Conservation (phyloP, 1,140 invertebrate genomes). For the Pseudoatta argentina region DNA sequence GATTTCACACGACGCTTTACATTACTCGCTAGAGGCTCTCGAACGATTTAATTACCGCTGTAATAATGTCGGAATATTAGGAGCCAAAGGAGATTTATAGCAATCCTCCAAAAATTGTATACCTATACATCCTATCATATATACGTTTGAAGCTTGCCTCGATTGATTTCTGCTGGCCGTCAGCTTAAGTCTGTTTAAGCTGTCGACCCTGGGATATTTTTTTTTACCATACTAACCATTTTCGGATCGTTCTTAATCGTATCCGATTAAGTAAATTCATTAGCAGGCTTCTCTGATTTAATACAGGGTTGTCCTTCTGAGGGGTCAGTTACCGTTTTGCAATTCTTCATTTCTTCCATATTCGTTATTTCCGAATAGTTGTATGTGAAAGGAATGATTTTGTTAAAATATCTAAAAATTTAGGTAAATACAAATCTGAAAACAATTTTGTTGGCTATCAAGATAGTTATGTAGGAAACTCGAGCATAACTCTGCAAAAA, state of each 20-base stretch:
- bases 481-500: too few relatives aligned
- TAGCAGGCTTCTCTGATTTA: background rate
- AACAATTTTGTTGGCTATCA: too few relatives aligned
- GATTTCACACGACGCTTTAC: background rate
- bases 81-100: background rate
- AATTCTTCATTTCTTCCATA: background rate
- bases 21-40: background rate
- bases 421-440: too few relatives aligned
- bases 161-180: constrained; percentile 65
- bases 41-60: background rate
- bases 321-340: background rate
- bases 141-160: constrained; percentile 30
- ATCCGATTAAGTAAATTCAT: background rate
- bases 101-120: background rate
- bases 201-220: constrained; percentile 63
- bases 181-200: constrained; percentile 56
- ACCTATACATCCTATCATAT: background rate
- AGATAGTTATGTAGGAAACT: too few relatives aligned
- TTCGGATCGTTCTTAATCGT: constrained; percentile 19
- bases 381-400: background rate
- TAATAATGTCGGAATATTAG: background rate
- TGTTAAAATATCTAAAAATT: too few relatives aligned
- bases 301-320: background rate
- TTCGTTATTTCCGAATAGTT: background rate
- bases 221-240: constrained; percentile 5